phyloP scores from a whole-genome alignment of 2,888 invertebrate species.

The Tenthredo amoena region DNA sequence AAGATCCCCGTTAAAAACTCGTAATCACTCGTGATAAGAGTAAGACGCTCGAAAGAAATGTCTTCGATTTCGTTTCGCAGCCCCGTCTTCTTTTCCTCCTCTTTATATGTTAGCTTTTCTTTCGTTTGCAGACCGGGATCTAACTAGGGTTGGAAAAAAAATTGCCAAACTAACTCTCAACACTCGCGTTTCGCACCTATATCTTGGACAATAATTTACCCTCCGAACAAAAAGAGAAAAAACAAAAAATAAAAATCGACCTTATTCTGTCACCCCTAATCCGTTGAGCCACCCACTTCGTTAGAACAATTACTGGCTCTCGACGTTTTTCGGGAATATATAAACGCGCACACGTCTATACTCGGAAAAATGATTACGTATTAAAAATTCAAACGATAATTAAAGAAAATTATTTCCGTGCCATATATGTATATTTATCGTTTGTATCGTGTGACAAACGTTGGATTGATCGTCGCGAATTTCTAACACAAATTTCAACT shows the following conservation, averaged over 20 bases:
- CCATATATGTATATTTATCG: not conserved
- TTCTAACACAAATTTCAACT: not conserved
- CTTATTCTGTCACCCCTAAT: not conserved
- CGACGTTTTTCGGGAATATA: not conserved
- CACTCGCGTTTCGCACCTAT: not conserved
- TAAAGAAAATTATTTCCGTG: not conserved
- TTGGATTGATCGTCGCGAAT: not conserved
- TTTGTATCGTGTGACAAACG: not conserved
- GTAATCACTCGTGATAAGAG: constrained; percentile 69
- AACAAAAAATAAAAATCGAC: not conserved
- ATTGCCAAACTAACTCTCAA: constrained; percentile 21
- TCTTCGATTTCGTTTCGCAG: constrained; percentile 54
- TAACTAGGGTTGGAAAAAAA: not conserved
- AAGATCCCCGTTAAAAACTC: constrained; percentile 68
- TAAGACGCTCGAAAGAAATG: constrained; percentile 62
- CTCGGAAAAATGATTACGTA: not conserved
- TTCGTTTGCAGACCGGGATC: not conserved
- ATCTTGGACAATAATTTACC: constrained; percentile 10
- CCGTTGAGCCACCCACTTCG: constrained; percentile 36
- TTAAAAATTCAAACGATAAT: not conserved
- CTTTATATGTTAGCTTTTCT: not conserved
- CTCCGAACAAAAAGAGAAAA: not conserved
- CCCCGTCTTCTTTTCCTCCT: not conserved
- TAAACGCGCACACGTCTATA: not conserved
- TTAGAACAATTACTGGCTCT: constrained; percentile 18